Percentiles rank a stretch among this genome's conserved stretches.
Evolutionary conservation across 2,113 vertebrate genomes (phyloP).

Genomic region (Myiagra hebetior): DNA sequence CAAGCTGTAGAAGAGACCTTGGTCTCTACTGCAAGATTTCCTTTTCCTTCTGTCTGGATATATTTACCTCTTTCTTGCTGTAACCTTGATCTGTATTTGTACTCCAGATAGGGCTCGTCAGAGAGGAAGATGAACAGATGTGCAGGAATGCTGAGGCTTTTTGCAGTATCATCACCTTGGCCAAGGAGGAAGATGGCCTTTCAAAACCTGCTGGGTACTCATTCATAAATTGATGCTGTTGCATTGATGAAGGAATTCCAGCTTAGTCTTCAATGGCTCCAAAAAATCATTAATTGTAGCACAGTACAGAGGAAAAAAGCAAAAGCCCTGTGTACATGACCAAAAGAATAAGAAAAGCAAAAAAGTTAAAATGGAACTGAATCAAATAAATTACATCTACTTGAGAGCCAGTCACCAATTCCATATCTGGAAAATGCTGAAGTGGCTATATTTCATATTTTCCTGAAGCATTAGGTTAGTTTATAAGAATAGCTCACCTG

Average conservation of each 20-base stretch:
- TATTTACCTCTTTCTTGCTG: not conserved
- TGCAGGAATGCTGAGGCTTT: not conserved
- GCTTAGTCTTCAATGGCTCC: not conserved
- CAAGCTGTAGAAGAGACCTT: not conserved
- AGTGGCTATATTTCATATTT: not conserved
- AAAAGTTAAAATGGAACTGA: not conserved
- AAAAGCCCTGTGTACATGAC: not conserved
- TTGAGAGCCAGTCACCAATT: not conserved
- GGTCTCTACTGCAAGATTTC: not conserved
- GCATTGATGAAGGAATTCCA: not conserved
- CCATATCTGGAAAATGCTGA: not conserved
- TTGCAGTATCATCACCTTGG: not conserved
- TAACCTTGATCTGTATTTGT: not conserved
- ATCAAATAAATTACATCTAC: not conserved
- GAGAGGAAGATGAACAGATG: not conserved
- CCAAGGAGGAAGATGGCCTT: not conserved
- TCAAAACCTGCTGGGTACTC: not conserved
- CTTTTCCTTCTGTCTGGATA: not conserved
- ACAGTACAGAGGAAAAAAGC: not conserved
- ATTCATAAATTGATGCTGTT: not conserved
- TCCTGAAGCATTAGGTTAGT: not conserved
- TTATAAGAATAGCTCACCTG: not conserved
- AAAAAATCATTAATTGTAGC: not conserved
- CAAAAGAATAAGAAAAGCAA: not conserved
- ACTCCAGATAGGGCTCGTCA: rapidly evolving